Evolutionary conservation across 2,888 invertebrate genomes (phyloP), one percentile per base, ranked within the genome.

Genomic region (Eutolmus rufibarbis): DNA sequence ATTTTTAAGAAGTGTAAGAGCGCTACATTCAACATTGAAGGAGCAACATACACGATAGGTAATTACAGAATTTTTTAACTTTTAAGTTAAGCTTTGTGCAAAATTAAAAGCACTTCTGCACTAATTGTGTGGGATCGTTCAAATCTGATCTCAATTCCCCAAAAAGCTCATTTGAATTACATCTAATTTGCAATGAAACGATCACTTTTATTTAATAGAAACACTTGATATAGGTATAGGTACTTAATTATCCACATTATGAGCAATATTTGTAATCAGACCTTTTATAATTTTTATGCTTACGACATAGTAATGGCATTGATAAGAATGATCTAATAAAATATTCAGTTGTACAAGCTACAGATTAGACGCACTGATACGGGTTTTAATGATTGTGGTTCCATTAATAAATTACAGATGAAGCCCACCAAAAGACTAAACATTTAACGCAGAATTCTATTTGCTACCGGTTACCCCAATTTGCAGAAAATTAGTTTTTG

Each of bases 1-100:
- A 92, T 95, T 89, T 95, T 96, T 93, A 96, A 95, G 94, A 97
- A 97, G 93, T 97, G 97, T 94, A 96, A 97, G 93, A 97, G 97
- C 92, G 97, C 97, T 86, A 97, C 97, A 88, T 97, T 97, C 92
- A 96, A 96, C 90, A 95, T 97, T 92, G 97, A 97, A 93, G 97
- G 97, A 91, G 96, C 96, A 89, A 96, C 96, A 89, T 97, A 97
- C 91, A 97, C 96, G 89, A 97, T 97, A 93, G 97, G 97, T 97
- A 93, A 66, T 66, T 66, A 56, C 56, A 16, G 19, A 57, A 57
- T 57, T 9, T 7, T n/a, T 57, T 19, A 57, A 23, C 1, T 23
- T 23, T 66, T 66, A 12, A 23, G 8, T 66, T 28, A 34, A 34
- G 0, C 34, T 28, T 51, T n/a, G 51, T 19, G 5, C 2, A 5